phyloP scores from a whole-genome alignment of 2,797 vertebrate species.

The Paguma larvata region DNA sequence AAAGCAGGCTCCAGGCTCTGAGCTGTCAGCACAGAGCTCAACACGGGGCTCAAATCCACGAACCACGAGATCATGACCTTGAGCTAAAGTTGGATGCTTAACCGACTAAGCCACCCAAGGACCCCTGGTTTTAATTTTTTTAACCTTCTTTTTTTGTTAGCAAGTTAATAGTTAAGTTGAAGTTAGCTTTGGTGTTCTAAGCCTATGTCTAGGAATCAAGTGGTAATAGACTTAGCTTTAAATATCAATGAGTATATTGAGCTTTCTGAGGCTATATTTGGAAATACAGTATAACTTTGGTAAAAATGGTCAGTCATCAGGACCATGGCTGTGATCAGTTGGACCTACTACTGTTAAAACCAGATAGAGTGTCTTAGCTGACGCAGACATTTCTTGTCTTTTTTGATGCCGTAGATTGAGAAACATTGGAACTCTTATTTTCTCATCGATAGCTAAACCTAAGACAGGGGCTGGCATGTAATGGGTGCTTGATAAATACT shows the following conservation, averaged over 20 bases:
- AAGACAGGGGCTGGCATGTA: background rate
- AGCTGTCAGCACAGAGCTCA: no score
- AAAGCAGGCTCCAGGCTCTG: no score
- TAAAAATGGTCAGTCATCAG: background rate
- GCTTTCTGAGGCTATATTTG: slow-evolving; percentile 42
- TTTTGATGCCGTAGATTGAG: background rate
- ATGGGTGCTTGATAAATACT: background rate
- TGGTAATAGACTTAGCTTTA: background rate
- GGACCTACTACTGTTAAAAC: background rate
- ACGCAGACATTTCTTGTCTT: background rate
- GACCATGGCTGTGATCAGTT: background rate
- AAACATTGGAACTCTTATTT: slow-evolving; percentile 45
- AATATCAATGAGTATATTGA: background rate
- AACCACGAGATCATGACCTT: no score
- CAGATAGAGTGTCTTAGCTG: background rate
- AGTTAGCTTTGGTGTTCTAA: background rate
- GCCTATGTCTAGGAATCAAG: background rate
- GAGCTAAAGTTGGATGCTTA: no score
- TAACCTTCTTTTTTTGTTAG: background rate
- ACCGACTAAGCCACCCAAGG: no score
- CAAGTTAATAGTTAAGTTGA: background rate
- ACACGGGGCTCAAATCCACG: no score
- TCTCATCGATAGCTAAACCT: background rate
- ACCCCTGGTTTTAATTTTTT: background rate
- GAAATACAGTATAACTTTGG: background rate